These are phyloP conservation scores for Druceiella hillmani DNA, from an alignment of 2,888 invertebrate genomes.

Conservation along the genomic window DNA sequence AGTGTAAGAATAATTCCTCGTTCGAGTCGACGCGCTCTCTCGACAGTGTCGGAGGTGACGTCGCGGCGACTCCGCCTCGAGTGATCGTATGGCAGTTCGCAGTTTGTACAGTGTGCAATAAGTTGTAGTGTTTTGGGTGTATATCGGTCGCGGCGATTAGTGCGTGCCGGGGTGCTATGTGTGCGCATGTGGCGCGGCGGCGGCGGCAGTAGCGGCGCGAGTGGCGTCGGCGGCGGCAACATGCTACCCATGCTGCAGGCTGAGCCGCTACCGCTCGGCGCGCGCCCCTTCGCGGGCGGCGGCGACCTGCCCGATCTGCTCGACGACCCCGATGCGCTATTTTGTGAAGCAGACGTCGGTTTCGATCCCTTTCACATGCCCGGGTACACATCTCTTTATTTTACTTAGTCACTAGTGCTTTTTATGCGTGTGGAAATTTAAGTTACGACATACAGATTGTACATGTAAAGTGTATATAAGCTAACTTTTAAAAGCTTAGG, in stretches of 20 bases:
- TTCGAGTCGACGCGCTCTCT: conserved; percentile 33
- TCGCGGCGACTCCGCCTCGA: conserved; percentile 35
- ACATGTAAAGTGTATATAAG: too few species aligned
- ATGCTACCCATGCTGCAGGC: conserved; percentile 49
- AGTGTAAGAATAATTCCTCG: too few species aligned
- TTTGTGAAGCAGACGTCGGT: conserved; percentile 48
- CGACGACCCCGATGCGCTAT: conserved; percentile 32
- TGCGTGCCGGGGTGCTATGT: conserved; percentile 29
- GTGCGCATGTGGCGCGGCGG: conserved; percentile 32
- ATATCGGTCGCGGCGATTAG: conserved; percentile 16
- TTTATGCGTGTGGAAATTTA: too few species aligned
- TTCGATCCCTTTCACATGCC: conserved; percentile 35
- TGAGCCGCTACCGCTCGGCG: conserved; percentile 42
- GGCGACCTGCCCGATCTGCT: conserved; percentile 40
- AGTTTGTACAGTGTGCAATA: too few species aligned
- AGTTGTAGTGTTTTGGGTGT: too few species aligned
- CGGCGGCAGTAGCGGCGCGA: conserved; percentile 30
- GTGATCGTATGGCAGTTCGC: conserved; percentile 26
- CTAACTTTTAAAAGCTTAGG: too few species aligned
- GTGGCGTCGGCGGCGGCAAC: conserved; percentile 19
- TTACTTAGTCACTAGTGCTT: too few species aligned
- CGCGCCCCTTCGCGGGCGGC: conserved; percentile 38
- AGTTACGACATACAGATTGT: too few species aligned
- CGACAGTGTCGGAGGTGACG: conserved; percentile 30
- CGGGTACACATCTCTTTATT: conserved; percentile 32